Conservation (phyloP, 2,113 vertebrate genomes). For the Pterophyllum scalare region DNA sequence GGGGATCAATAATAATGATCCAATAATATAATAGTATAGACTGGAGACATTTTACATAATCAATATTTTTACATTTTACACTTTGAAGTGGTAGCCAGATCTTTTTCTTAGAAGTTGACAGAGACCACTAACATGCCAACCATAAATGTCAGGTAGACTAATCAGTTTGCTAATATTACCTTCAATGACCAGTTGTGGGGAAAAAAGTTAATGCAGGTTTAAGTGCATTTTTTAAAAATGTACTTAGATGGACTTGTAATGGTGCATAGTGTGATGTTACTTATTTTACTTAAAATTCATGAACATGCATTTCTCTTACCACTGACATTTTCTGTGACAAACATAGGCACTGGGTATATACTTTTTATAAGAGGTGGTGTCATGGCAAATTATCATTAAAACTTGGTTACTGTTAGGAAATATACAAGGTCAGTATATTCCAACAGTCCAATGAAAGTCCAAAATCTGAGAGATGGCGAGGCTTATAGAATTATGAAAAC, state of each 20-base stretch:
- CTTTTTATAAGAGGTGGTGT: neutral
- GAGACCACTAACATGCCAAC: neutral
- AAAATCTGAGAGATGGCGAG: conserved; percentile 43
- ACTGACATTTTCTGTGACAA: neutral
- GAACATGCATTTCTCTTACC: neutral
- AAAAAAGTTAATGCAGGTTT: no score
- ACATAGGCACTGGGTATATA: neutral
- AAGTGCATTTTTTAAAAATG: no score
- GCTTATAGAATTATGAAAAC: conserved; percentile 78
- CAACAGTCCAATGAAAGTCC: conserved; percentile 8
- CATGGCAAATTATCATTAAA: neutral
- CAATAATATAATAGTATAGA: neutral
- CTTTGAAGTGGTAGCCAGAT: neutral
- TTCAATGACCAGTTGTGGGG: neutral
- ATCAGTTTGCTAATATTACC: neutral
- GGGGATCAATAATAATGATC: neutral
- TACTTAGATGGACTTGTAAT: no score
- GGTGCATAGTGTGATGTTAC: neutral
- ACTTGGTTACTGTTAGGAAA: neutral
- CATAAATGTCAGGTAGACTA: neutral
- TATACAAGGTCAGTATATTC: neutral
- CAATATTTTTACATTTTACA: neutral
- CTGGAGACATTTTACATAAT: neutral
- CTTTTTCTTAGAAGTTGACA: neutral
- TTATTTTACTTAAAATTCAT: neutral